Conservation (phyloP, 2,113 vertebrate genomes). For the Clinocottus analis region DNA sequence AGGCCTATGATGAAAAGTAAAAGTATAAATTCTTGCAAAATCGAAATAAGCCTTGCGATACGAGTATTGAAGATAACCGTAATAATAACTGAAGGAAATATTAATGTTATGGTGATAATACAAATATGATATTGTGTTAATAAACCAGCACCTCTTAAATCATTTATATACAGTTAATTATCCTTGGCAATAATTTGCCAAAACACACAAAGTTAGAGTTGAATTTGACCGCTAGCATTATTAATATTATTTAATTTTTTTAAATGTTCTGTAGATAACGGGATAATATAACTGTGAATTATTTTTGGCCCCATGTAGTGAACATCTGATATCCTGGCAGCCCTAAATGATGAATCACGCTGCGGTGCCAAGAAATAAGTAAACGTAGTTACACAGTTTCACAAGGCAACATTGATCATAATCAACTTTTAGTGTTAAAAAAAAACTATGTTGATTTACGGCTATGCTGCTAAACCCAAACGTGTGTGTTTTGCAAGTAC, state of each 20-base stretch:
- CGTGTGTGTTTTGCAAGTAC: not conserved
- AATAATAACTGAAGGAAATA: not conserved
- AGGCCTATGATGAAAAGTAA: not conserved
- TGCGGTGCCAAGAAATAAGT: not conserved
- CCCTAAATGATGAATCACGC: not conserved
- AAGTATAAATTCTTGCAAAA: not conserved
- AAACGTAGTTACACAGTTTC: constrained; percentile 11
- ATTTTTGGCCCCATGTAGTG: not conserved
- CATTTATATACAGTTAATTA: not conserved
- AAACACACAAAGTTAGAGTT: not conserved
- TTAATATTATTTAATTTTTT: not conserved
- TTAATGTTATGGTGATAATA: not conserved
- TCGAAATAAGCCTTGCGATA: not conserved
- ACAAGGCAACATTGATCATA: constrained; percentile 33
- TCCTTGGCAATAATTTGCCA: not conserved
- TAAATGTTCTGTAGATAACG: not conserved
- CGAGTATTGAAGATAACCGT: not conserved
- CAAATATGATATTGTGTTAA: not conserved
- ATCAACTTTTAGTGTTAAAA: constrained; percentile 3
- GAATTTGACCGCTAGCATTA: not conserved
- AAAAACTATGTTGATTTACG: not conserved
- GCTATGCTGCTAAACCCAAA: constrained; percentile 20
- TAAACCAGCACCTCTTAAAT: not conserved
- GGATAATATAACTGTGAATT: not conserved
- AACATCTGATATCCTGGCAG: not conserved